A percentile compares a stretch with the other conserved stretches of the same genome.
These are phyloP conservation scores for Xylota segnis DNA, from an alignment of 2,888 invertebrate species.

Conservation along the genomic window DNA sequence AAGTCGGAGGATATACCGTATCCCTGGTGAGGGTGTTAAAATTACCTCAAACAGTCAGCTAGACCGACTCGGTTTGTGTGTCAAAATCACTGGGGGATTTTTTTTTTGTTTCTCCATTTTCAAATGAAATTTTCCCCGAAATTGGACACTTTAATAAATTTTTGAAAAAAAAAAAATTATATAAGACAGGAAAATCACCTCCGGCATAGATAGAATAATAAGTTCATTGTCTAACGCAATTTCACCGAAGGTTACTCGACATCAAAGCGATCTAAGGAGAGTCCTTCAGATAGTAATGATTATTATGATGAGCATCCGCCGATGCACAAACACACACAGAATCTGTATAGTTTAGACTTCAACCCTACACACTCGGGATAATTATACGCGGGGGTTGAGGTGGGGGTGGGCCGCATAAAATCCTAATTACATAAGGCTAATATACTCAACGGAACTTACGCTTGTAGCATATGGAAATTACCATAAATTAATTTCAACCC, in stretches of 20 bases:
- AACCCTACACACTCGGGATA: not conserved
- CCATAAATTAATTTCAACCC: conserved; percentile 57
- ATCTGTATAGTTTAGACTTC: not conserved
- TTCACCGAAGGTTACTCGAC: conserved; percentile 14
- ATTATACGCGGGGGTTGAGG: not conserved
- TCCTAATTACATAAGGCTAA: conserved; percentile 53
- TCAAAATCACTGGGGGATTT: conserved; percentile 34
- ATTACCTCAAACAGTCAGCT: conserved; percentile 24
- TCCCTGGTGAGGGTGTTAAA: conserved; percentile 8
- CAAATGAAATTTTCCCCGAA: conserved; percentile 30
- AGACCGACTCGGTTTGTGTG: not conserved
- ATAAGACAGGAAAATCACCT: conserved; percentile 3
- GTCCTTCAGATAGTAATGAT: conserved; percentile 12
- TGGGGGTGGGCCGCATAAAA: conserved; percentile 16
- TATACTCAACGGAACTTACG: conserved; percentile 54
- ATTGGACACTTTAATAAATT: conserved; percentile 46
- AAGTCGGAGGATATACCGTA: too few relatives aligned
- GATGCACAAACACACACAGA: not conserved
- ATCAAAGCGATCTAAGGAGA: conserved; percentile 28
- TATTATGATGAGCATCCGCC: conserved; percentile 5
- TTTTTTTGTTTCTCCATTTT: conserved; percentile 9
- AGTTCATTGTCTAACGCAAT: conserved; percentile 21
- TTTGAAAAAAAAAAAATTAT: conserved; percentile 1
- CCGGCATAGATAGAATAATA: conserved; percentile 6
- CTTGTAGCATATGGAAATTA: conserved; percentile 56